Evolutionary conservation across 2,888 invertebrate species (phyloP), one percentile per base, ranked within the genome.

Genomic region (Leistus spinibarbis): DNA sequence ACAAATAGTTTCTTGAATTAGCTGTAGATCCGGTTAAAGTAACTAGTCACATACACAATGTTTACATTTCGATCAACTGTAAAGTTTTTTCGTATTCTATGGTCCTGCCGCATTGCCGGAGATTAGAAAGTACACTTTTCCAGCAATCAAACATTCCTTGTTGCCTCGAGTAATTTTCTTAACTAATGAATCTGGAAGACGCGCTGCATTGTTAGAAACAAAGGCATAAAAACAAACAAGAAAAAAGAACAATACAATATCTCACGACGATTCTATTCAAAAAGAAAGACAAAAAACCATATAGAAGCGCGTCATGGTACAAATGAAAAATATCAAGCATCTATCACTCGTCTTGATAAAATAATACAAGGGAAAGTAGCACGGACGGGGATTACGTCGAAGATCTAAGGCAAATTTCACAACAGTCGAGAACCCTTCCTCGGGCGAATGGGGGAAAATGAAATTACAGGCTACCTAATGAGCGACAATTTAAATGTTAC

Each of bases 271-370:
- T 40, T 40, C 40, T 40, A 40, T 40, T 40, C 40, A 40, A 10
- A 40, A 40, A 40, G 40, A 2, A 1, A 40, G 13, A 40, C 7
- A 40, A 40, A 13, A 40, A 40, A 40, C 5, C n/a, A n/a, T n/a
- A n/a, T n/a, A 40, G 40, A 7, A 40, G 40, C 40, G 5, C n/a
- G 40, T 13, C 13, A 40, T 40, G 40, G 40, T 40, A 10, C 13
- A 71, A 71, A 71, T 71, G 65, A 71, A 71, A 71, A 71, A 71
- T 71, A 65, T 17, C 17, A 10, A 7, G 64, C 22, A 71, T 71
- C 65, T 56, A 71, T 71, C 71, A 71, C 54, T 3, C 5, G 20
- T 64, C 71, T 63, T 63, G 70, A 70, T 70, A 70, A 70, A 70
- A 70, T 70, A 70, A 63, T 53, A 60, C 70, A 53, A 23, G 63